A percentile compares a stretch with the other conserved stretches of the same genome.
Evolutionary conservation across 2,113 vertebrate species (phyloP).

Genomic region (Progne subis): DNA sequence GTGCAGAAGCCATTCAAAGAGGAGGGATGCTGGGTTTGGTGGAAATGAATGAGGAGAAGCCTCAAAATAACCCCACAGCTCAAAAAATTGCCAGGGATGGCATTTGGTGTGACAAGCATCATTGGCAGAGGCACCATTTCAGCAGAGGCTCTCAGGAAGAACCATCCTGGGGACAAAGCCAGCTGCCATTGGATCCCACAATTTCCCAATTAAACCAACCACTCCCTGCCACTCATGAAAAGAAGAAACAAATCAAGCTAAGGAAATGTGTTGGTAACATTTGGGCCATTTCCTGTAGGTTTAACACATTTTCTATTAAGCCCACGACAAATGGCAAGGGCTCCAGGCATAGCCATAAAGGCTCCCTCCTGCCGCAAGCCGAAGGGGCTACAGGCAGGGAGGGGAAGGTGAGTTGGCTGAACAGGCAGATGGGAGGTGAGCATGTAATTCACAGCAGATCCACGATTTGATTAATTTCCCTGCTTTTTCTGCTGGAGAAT

Average conservation of each 20-base stretch:
- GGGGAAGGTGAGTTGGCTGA: constrained; percentile 35
- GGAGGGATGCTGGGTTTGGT: background rate
- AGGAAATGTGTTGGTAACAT: constrained; percentile 37
- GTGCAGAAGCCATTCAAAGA: background rate
- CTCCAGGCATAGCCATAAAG: constrained; percentile 54
- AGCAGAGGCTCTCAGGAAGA: background rate
- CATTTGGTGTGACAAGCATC: background rate
- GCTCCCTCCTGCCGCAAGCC: constrained; percentile 38
- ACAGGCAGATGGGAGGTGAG: constrained; percentile 49
- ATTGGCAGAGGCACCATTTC: accelerated
- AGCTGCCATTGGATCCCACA: background rate
- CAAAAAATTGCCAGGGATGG: background rate
- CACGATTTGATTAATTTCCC: constrained; percentile 56
- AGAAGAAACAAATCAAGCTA: constrained; percentile 51
- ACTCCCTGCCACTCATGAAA: background rate
- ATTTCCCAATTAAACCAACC: background rate
- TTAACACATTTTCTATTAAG: constrained; percentile 68
- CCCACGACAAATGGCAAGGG: constrained; percentile 43
- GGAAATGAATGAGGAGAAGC: background rate
- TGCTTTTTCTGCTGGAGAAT: constrained; percentile 63
- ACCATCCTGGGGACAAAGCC: background rate
- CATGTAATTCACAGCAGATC: constrained; percentile 51
- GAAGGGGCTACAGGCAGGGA: constrained; percentile 36
- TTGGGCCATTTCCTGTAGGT: constrained; percentile 60
- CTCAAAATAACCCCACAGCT: background rate